Evolutionary conservation across 2,113 vertebrate species (phyloP), one percentile per base, ranked within the genome.

Genomic region (Columba livia): DNA sequence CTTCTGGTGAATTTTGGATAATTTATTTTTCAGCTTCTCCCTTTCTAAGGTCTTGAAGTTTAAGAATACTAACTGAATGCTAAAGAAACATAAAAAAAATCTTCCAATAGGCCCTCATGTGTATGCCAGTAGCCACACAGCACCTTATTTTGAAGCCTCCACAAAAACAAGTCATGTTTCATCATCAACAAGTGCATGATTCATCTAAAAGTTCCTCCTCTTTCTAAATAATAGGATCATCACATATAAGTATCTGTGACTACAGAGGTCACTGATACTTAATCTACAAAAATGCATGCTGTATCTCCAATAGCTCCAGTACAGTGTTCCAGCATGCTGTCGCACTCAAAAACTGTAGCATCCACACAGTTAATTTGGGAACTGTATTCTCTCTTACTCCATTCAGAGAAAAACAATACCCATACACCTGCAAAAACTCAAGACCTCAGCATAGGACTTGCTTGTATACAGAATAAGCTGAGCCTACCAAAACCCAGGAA

Each of bases 271-370:
- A 32, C 18, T 32, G 47, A 40, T 13, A 4, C 13, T 79, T 57
- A 3, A 40, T 74, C 28, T 0, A 79, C 40, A 54, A 50, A 47
- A 14, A 40, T 1, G 11, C 11, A 40, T 1, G 2, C 11, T 14
- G 4, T 28, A 40, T 40, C 29, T 48, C 74, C n/a, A 69, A 5
- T 0, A 67, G 51, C 32, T 73, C 38, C 18, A 91, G 28, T 32
- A 74, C 0, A 2, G 40, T 40, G 40, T 40, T 40, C 11, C 40
- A 40, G 40, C 40, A 40, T 40, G 40, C 12, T 8, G 5, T 20
- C 48, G 53, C 2, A 0, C 20, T 56, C 29, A 64, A n/a, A 57
- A 65, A 34, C 0, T 6, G 32, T 6, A 64, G 58, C 26, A 69
- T 32, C 11, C 12, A 17, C 25, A n/a, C 2, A 11, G 26, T 25